Percentiles rank a stretch among this genome's conserved stretches.
phyloP scores from a whole-genome alignment of 2,797 vertebrate species.

The Danio choprae region DNA sequence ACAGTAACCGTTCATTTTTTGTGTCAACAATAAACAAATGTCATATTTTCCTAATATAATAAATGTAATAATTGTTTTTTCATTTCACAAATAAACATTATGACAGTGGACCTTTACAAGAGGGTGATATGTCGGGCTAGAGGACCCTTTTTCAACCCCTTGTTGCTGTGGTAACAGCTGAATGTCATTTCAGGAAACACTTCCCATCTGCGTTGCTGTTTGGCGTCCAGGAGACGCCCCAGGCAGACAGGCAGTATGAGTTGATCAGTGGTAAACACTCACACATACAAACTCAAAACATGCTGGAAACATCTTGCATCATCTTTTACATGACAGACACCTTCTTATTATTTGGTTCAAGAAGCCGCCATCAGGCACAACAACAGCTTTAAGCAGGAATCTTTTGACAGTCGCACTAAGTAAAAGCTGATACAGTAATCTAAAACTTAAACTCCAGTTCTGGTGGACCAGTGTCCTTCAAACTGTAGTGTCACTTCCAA shows the following conservation, averaged over 20 bases:
- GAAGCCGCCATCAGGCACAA: not conserved
- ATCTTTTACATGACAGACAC: not conserved
- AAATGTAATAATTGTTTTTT: not conserved
- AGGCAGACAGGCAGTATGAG: slow-evolving; percentile 29
- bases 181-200: slow-evolving; percentile 60
- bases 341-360: not conserved
- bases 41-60: not conserved
- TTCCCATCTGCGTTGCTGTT: slow-evolving; percentile 73
- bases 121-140: slow-evolving; percentile 3
- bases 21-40: not conserved
- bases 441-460: not conserved
- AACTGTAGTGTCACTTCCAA: not conserved
- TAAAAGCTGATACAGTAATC: not conserved
- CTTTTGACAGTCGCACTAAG: not conserved
- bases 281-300: not conserved
- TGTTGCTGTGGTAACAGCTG: slow-evolving; percentile 68
- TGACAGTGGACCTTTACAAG: slow-evolving; percentile 21
- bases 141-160: slow-evolving; percentile 57
- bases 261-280: slow-evolving; percentile 45
- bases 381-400: not conserved
- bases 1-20: too few species aligned
- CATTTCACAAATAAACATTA: not conserved
- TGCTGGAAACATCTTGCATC: not conserved
- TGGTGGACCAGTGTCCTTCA: not conserved
- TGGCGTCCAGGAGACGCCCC: slow-evolving; percentile 60